These are phyloP conservation scores for Neoaliturus tenellus DNA, from an alignment of 2,888 invertebrate species.

Conservation along the genomic window DNA sequence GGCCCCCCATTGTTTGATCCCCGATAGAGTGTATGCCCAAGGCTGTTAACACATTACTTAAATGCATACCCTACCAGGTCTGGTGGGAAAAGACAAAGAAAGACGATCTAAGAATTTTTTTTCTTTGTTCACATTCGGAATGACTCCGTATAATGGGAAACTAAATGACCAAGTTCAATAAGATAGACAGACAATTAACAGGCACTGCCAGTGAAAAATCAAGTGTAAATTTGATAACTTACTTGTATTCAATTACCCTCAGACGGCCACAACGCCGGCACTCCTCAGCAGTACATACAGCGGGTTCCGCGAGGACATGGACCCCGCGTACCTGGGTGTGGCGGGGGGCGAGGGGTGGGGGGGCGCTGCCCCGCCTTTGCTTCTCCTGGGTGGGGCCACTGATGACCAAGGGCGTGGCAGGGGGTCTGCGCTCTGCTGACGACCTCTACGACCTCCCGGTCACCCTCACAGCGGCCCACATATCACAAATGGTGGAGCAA, in stretches of 20 bases:
- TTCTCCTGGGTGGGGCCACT: constrained; percentile 94
- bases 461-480: constrained; percentile 77
- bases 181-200: no score
- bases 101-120: no score
- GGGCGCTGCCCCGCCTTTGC: constrained; percentile 82
- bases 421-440: constrained; percentile 83
- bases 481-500: constrained; percentile 78
- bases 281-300: constrained; percentile 73
- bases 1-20: no score
- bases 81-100: no score
- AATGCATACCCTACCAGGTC: no score
- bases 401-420: constrained; percentile 85
- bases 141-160: no score
- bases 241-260: neutral
- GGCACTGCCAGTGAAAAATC: no score
- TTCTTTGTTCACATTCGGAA: no score
- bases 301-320: constrained; percentile 79
- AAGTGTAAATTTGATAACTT: no score
- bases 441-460: constrained; percentile 90
- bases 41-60: no score
- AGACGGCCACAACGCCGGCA: neutral
- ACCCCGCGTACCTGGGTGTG: constrained; percentile 85
- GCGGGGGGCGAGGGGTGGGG: constrained; percentile 89
- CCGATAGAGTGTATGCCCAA: no score
- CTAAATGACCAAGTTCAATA: no score